These are phyloP conservation scores for Aix galericulata DNA, from an alignment of 2,113 vertebrate species.

Conservation along the genomic window DNA sequence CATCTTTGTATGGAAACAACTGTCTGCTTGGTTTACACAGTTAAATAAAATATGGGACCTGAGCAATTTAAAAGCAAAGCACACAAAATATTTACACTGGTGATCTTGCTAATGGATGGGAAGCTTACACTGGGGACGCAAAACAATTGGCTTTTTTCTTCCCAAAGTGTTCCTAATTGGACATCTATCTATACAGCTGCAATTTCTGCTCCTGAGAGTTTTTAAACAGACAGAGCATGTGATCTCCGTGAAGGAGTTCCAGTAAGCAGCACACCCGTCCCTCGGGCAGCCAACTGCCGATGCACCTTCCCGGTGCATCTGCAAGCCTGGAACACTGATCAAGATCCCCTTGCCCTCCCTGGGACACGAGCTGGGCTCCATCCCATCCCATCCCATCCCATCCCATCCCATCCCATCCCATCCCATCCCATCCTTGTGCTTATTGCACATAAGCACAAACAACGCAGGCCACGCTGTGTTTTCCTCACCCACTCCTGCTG, in stretches of 20 bases:
- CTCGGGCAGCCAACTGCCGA: neutral
- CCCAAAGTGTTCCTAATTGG: neutral
- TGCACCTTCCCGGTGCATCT: fast-evolving
- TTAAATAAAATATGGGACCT: neutral
- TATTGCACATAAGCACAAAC: neutral
- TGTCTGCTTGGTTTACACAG: neutral
- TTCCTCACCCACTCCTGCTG: neutral
- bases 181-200: neutral
- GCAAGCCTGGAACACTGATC: neutral
- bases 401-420: neutral
- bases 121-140: neutral
- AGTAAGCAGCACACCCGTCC: neutral
- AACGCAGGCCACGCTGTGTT: neutral
- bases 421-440: neutral
- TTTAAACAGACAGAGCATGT: neutral
- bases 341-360: neutral
- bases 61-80: neutral
- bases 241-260: neutral
- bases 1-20: neutral
- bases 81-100: neutral
- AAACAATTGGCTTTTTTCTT: neutral
- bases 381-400: too few relatives aligned
- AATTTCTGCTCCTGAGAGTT: neutral
- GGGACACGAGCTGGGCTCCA: neutral
- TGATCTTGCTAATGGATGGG: neutral